Base-by-base conservation (phyloP, 2,888 invertebrate genomes). In the Drosophila mimetica region DNA sequence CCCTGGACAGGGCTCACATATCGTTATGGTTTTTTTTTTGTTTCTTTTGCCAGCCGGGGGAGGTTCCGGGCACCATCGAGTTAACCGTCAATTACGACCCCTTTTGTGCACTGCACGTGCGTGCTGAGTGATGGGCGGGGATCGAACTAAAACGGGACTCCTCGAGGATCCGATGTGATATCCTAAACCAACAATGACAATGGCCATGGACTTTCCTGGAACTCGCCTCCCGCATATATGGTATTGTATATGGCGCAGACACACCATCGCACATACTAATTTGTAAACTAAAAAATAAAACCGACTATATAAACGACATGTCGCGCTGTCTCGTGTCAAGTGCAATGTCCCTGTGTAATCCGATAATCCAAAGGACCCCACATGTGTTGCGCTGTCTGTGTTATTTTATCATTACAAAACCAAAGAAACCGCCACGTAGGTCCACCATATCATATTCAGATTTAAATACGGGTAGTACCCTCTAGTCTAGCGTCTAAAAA, bases 301-400 rank as follows among this genome's bases (percentile, higher is more conserved):
- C 25, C 32, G 28, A 41, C 39, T 16, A 46, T 16, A 52, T 52
- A 41, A 52, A 65, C 75, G 70, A 71, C 54, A 70, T 77, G 83
- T 79, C 75, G 69, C 75, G 50, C 75, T 77, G 83, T 81, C 83
- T 83, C 81, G 83, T 77, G 82, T 82, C 82, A 82, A 83, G 82
- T 79, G 74, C 71, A 51, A 13, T 25, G 44, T 61, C 41, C 53
- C 58, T 28, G 69, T 70, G 85, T 80, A 84, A 83, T 64, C 57
- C 65, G 85, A 83, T 77, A 77, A 82, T 67, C 57, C 63, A 73
- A 74, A 74, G 77, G 86, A 84, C 81, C 86, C 76, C 83, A 84
- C 84, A 84, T 84, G 77, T 78, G 76, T 71, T 28, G 59, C 50
- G 44, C 71, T 63, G 60, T 65, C 63, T 77, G 53, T 84, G 83